Percentiles rank a stretch among this genome's conserved stretches.
phyloP scores from a whole-genome alignment of 1,140 invertebrate genomes.

The Diploscapter pachys region DNA sequence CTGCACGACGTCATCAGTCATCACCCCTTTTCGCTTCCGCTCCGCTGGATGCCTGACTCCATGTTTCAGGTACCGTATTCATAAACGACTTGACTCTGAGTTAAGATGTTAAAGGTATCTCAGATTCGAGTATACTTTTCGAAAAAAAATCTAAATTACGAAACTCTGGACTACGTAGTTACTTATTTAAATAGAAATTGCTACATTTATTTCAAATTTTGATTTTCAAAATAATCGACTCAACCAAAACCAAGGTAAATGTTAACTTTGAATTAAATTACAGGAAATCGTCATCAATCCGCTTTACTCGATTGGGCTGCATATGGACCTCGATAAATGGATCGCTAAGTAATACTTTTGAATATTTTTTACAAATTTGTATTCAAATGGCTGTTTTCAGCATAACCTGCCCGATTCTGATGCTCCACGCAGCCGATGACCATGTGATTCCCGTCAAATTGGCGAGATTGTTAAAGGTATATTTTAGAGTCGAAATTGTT shows the following conservation, averaged over 20 bases:
- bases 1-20: slow-evolving; percentile 75
- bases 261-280: no score
- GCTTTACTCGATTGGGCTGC: slow-evolving; percentile 68
- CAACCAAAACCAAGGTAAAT: no score
- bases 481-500: not conserved
- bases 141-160: no score
- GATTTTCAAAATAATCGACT: no score
- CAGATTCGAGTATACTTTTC: no score
- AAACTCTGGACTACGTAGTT: no score
- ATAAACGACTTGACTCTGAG: no score
- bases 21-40: slow-evolving; percentile 74
- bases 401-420: slow-evolving; percentile 73
- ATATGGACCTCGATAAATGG: slow-evolving; percentile 72
- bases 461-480: slow-evolving; percentile 39
- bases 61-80: slow-evolving; percentile 65
- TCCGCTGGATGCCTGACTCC: slow-evolving; percentile 66
- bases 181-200: no score
- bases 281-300: slow-evolving; percentile 68
- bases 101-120: no score
- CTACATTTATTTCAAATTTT: no score
- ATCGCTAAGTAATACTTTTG: slow-evolving; percentile 31
- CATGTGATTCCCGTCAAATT: slow-evolving; percentile 72
- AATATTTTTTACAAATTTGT: not conserved
- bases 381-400: slow-evolving; percentile 36
- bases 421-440: slow-evolving; percentile 85